phyloP scores from a whole-genome alignment of 1,140 invertebrate species.

The Protaetia brevitarsis region DNA sequence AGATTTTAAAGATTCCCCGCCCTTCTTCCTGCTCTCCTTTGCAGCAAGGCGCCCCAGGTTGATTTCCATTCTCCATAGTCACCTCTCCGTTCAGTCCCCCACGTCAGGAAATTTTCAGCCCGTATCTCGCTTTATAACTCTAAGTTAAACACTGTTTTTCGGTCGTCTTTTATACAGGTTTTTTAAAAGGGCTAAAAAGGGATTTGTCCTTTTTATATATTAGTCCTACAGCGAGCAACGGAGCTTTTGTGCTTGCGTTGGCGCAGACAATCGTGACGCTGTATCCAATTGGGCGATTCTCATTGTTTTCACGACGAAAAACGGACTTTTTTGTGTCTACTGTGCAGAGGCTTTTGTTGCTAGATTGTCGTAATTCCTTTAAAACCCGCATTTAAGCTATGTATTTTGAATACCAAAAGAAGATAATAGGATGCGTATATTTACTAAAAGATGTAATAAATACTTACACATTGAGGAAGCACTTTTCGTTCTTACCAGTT shows the following conservation, averaged over 20 bases:
- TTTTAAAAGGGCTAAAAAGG: conserved; percentile 1
- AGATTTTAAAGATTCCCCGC: conserved; percentile 43
- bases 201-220: conserved; percentile 13
- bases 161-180: neutral
- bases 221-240: neutral
- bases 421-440: too few species aligned
- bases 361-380: too few species aligned
- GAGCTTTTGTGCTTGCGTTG: conserved; percentile 6
- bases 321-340: neutral
- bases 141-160: conserved; percentile 17
- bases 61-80: neutral
- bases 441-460: too few species aligned
- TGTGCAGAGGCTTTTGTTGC: too few species aligned
- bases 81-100: too few species aligned
- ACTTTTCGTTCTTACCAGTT: too few species aligned
- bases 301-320: neutral
- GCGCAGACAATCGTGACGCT: conserved; percentile 11
- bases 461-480: too few species aligned
- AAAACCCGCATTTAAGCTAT: too few species aligned
- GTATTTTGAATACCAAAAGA: too few species aligned
- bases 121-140: conserved; percentile 16
- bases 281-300: neutral
- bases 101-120: neutral
- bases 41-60: neutral
- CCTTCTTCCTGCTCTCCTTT: neutral